Base-by-base conservation (phyloP, 2,888 invertebrate species). In the Tupiocoris notatus region DNA sequence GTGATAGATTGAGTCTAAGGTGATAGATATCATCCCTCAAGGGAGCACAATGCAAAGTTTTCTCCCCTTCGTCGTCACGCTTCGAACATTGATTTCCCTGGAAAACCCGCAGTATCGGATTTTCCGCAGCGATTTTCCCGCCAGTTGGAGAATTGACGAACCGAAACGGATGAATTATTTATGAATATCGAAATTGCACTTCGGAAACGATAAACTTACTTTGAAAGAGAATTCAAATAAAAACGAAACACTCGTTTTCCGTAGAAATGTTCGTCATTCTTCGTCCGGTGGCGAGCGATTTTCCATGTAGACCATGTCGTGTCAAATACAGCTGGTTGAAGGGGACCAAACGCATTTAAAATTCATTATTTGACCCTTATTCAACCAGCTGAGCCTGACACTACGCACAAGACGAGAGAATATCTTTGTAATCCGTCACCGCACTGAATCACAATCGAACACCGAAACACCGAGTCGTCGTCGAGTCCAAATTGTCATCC, bases 261-360 rank as follows among this genome's bases (percentile, higher is more conserved):
- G 23, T 16, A 24, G 63, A n/a, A 39, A 39, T 9, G 39, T 39
- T 9, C 39, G 39, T 12, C 18, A 17, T 3, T 12, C 39, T 12
- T 39, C 39, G 39, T 39, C 39, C n/a, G n/a, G n/a, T n/a, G 39
- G 39, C 12, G 39, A 39, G 39, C 39, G 39, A 12, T 39, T 39
- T 39, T 39, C 39, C 39, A 39, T 3, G 39, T 39, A 3, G 39
- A 39, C 3, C 3, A 7, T 39, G 80, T 79, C 79, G 79, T 86
- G 86, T 85, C 84, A 84, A 84, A 88, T 88, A 89, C 89, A 90
- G 89, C 89, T 90, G 89, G 89, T 90, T 90, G 89, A 90, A 89
- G 89, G 89, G 90, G 90, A 90, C 89, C 90, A 89, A 90, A 89
- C 89, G 85, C 84, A 83, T 82, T 81, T 82, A 82, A 83, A 82